Evolutionary conservation across 2,888 invertebrate genomes (phyloP).

Genomic region (Marasmarcha lunaedactyla): DNA sequence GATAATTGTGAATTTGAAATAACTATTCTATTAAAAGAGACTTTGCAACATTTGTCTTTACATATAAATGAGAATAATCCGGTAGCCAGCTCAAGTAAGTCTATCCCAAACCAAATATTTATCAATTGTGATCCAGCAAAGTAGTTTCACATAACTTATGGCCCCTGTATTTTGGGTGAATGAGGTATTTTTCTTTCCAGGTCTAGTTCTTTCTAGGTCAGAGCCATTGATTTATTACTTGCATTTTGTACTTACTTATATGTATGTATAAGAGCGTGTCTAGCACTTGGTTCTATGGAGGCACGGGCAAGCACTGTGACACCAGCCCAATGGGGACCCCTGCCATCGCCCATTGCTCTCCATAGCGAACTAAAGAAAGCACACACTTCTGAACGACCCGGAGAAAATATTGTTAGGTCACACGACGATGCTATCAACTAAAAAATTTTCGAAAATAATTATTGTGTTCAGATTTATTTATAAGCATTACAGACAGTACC

Average conservation of each 20-base stretch:
- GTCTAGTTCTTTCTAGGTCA: too few relatives aligned
- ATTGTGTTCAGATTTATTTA: neutral
- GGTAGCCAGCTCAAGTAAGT: too few relatives aligned
- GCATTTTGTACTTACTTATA: slow-evolving; percentile 67
- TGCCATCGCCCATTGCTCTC: slow-evolving; percentile 71
- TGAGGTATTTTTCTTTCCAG: too few relatives aligned
- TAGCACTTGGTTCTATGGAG: slow-evolving; percentile 72
- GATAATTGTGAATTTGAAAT: too few relatives aligned
- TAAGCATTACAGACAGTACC: neutral
- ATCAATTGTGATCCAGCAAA: too few relatives aligned
- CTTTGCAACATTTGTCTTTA: too few relatives aligned
- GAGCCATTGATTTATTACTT: too few relatives aligned
- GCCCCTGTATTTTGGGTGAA: too few relatives aligned
- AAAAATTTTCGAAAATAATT: slow-evolving; percentile 18
- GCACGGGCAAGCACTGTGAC: slow-evolving; percentile 74
- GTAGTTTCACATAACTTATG: too few relatives aligned
- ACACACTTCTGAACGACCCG: slow-evolving; percentile 72
- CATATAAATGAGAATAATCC: too few relatives aligned
- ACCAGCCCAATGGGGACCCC: slow-evolving; percentile 75
- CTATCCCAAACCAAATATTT: too few relatives aligned
- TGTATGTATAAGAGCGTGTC: slow-evolving; percentile 74
- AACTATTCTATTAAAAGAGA: too few relatives aligned
- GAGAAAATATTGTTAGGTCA: slow-evolving; percentile 76
- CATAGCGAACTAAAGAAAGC: slow-evolving; percentile 77
- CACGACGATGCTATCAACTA: slow-evolving; percentile 74